Base-by-base conservation (phyloP, 2,888 invertebrate genomes). In the Mimachlamys varia region DNA sequence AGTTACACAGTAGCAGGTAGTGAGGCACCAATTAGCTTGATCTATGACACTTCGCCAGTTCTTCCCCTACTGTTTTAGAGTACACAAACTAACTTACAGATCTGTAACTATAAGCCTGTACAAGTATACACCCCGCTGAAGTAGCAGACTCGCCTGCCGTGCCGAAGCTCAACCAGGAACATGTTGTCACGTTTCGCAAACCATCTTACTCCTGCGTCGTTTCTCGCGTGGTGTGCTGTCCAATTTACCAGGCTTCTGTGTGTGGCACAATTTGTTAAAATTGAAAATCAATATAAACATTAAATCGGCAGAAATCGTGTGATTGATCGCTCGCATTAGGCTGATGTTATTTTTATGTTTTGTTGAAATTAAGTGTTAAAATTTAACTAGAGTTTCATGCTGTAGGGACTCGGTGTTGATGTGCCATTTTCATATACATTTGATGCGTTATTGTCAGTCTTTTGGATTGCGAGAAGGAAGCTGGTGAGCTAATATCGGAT, bases 231-330 rank as follows among this genome's bases (percentile, higher is more conserved):
- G 27, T 76, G 33, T 27, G 76, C 76, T 76, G 76, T 15, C 76
- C 27, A 22, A 15, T 33, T 76, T 76, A 5, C 7, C 44, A 44
- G 44, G 44, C 44, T 44, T 44, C 44, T 44, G 44, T 44, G 33
- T 76, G 22, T 76, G 76, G 76, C 33, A 33, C 27, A 27, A 27
- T 76, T 76, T 76, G 76, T 76, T 76, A 76, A 76, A 76, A 76
- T 76, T 76, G 76, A 76, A 76, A 76, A 76, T 76, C 33, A 76
- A 76, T 76, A 76, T 76, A 0, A 76, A 76, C 7, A 62, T 62
- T 62, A 62, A 27, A 33, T 76, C 58, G n/a, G 10, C 58, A 76
- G 76, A 76, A 76, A 33, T 58, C n/a, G 58, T 58, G 19, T 58
- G 58, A 58, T 58, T 58, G 58, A 58, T 58, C 58, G 58, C 22